These are phyloP conservation scores for Cyprinodon brontotheroides DNA, from an alignment of 2,113 vertebrate genomes.

Conservation along the genomic window DNA sequence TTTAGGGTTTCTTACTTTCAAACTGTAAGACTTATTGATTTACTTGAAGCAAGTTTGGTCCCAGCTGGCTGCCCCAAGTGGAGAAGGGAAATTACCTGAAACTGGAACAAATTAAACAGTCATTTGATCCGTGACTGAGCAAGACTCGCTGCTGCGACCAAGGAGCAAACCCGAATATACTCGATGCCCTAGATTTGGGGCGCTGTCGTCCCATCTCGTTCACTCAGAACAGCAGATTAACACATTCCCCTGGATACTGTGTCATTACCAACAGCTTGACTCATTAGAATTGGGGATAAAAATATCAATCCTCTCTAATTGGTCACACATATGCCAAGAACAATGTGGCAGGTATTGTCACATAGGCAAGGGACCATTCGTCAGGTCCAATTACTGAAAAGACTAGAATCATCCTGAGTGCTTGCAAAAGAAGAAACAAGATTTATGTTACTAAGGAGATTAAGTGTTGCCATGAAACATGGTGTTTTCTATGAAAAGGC, in stretches of 20 bases:
- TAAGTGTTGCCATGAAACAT: too few relatives aligned
- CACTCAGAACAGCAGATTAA: constrained; percentile 47
- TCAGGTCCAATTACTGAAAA: constrained; percentile 40
- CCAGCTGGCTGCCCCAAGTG: constrained; percentile 20
- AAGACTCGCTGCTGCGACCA: constrained; percentile 48
- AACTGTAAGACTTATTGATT: constrained; percentile 60
- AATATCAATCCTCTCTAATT: constrained; percentile 59
- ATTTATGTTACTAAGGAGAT: neutral
- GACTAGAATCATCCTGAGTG: constrained; percentile 10
- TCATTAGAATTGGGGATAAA: constrained; percentile 50
- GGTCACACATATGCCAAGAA: constrained; percentile 53
- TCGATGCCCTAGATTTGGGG: constrained; percentile 28
- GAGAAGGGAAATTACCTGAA: constrained; percentile 71
- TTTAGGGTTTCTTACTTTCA: constrained; percentile 49
- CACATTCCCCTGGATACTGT: constrained; percentile 17
- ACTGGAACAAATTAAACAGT: constrained; percentile 75
- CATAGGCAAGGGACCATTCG: constrained; percentile 40
- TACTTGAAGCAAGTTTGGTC: constrained; percentile 56
- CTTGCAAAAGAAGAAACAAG: neutral
- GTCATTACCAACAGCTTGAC: constrained; percentile 47
- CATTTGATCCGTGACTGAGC: constrained; percentile 58
- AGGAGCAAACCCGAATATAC: constrained; percentile 69
- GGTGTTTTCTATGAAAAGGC: too few relatives aligned
- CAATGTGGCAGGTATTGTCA: constrained; percentile 44
- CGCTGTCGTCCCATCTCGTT: constrained; percentile 2